phyloP scores from a whole-genome alignment of 2,113 vertebrate genomes.

The Sylvietta virens region DNA sequence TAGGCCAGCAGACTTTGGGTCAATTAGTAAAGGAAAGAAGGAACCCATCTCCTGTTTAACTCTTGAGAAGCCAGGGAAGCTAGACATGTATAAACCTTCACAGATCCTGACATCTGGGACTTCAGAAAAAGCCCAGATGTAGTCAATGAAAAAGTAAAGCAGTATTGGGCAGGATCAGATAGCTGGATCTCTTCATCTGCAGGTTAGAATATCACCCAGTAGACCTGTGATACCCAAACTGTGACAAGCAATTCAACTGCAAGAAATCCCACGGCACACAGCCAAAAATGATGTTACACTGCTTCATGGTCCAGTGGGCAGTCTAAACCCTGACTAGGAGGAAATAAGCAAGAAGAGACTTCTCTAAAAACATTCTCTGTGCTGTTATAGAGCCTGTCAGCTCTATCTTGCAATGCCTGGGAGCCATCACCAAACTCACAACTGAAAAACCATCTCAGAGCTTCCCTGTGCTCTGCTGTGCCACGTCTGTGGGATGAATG shows the following conservation, averaged over 20 bases:
- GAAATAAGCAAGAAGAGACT: background rate
- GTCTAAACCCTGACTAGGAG: background rate
- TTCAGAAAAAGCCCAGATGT: background rate
- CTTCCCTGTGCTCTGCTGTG: background rate
- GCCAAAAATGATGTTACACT: background rate
- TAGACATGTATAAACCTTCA: background rate
- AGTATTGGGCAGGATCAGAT: background rate
- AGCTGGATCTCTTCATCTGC: background rate
- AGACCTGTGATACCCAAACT: background rate
- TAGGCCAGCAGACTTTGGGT: background rate
- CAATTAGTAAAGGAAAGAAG: background rate
- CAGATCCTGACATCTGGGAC: background rate
- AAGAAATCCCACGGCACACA: background rate
- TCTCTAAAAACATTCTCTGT: background rate
- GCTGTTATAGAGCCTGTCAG: background rate
- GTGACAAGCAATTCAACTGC: background rate
- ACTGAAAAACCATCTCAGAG: background rate
- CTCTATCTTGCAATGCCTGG: background rate
- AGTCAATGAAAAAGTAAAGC: background rate
- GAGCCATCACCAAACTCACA: background rate
- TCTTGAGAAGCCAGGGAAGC: background rate
- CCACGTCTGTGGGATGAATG: accelerated
- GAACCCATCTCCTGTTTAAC: background rate
- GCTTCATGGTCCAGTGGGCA: background rate
- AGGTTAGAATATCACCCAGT: background rate